phyloP scores from a whole-genome alignment of 2,888 invertebrate genomes.

The Acrobasis consociella region DNA sequence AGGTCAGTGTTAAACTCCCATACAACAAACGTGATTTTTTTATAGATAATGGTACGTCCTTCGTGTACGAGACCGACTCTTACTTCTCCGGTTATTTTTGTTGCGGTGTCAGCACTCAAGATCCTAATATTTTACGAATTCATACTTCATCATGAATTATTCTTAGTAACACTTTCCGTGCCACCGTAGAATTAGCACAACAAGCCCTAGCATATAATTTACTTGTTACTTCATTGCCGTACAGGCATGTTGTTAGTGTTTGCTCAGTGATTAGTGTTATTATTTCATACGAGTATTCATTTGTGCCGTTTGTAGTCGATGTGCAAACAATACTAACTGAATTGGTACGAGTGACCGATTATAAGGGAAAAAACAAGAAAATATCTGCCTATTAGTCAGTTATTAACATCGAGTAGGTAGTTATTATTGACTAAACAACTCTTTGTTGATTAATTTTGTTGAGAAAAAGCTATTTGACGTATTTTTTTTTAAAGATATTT shows the following conservation, averaged over 20 bases:
- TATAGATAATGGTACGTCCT: too few species aligned
- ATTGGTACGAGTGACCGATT: neutral
- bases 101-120: neutral
- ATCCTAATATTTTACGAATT: neutral
- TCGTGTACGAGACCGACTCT: too few species aligned
- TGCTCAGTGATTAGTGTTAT: constrained; percentile 31
- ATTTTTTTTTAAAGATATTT: too few species aligned
- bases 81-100: too few species aligned
- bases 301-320: constrained; percentile 32
- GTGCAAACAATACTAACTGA: constrained; percentile 30
- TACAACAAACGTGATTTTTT: too few species aligned
- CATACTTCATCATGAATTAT: neutral
- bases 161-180: constrained; percentile 1
- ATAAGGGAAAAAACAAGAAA: neutral
- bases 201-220: constrained; percentile 15
- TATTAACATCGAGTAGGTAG: neutral
- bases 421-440: too few species aligned
- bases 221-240: constrained; percentile 14
- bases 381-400: neutral
- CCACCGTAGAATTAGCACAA: constrained; percentile 10
- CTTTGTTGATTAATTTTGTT: too few species aligned
- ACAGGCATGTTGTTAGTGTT: constrained; percentile 26
- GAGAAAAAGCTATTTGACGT: too few species aligned
- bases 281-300: constrained; percentile 30
- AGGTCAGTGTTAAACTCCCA: too few species aligned